These are phyloP conservation scores for Allygus modestus DNA, from an alignment of 2,888 invertebrate genomes.

Conservation along the genomic window DNA sequence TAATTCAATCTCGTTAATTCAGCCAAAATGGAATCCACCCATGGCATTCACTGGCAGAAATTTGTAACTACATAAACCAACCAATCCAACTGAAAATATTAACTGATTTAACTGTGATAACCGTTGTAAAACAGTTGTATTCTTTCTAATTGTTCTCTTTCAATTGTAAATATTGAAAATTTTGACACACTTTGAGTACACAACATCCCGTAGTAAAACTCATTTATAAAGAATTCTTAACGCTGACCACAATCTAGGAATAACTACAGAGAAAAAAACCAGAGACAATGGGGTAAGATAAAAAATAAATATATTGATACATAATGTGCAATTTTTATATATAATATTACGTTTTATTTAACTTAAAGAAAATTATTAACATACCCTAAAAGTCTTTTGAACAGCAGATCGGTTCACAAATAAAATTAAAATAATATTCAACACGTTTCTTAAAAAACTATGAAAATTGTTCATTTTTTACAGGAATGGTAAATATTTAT, in stretches of 20 bases:
- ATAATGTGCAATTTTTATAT: constrained; percentile 62
- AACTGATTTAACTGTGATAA: no score
- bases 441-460: constrained; percentile 61
- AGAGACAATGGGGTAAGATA: constrained; percentile 30
- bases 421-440: constrained; percentile 53
- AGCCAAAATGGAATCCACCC: no score
- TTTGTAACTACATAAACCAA: no score
- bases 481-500: constrained; percentile 60
- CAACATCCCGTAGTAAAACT: no score
- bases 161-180: no score
- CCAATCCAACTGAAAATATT: no score
- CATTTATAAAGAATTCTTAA: no score
- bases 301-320: constrained; percentile 54
- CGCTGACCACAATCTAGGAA: neutral
- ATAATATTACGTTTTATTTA: constrained; percentile 60
- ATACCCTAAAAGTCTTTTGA: constrained; percentile 63
- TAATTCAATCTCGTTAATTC: no score
- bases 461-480: constrained; percentile 60
- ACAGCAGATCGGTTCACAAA: constrained; percentile 57
- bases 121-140: no score
- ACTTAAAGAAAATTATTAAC: constrained; percentile 64
- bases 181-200: no score
- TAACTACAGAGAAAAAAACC: neutral
- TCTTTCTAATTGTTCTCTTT: no score
- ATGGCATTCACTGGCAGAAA: no score